Conservation (phyloP, 2,888 invertebrate genomes). For the Chymomyza procnemis region DNA sequence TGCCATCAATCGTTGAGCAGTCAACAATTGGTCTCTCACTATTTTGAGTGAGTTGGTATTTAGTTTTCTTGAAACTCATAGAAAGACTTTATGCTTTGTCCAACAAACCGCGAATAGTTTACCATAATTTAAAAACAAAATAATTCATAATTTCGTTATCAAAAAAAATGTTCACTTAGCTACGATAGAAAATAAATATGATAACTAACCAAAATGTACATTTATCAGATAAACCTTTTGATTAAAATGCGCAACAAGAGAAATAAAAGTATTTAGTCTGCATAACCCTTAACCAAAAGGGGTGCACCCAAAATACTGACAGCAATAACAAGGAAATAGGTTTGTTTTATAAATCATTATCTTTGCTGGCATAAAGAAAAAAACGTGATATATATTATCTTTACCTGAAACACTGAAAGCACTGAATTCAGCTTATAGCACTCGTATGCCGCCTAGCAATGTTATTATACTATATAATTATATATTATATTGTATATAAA, state of each 20-base stretch:
- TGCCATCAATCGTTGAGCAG: no score
- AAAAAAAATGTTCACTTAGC: not conserved
- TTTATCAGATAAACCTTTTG: not conserved
- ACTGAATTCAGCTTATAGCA: not conserved
- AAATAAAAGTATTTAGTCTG: not conserved
- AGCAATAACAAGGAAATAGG: not conserved
- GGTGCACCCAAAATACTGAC: not conserved
- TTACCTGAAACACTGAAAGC: not conserved
- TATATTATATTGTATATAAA: not conserved
- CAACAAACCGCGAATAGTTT: no score
- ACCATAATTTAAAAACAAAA: no score
- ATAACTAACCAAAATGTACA: not conserved
- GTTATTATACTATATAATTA: no score
- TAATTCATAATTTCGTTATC: not conserved
- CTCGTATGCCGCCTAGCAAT: not conserved
- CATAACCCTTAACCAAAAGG: not conserved
- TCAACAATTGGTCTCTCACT: no score
- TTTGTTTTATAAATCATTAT: not conserved
- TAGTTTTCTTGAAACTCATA: no score
- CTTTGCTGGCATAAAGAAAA: not conserved
- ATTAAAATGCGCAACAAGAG: not conserved
- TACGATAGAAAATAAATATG: not conserved
- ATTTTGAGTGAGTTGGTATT: no score
- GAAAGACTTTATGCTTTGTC: no score
- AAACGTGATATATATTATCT: not conserved